Evolutionary conservation across 1,140 invertebrate species (phyloP).

Genomic region (Idris sp.): DNA sequence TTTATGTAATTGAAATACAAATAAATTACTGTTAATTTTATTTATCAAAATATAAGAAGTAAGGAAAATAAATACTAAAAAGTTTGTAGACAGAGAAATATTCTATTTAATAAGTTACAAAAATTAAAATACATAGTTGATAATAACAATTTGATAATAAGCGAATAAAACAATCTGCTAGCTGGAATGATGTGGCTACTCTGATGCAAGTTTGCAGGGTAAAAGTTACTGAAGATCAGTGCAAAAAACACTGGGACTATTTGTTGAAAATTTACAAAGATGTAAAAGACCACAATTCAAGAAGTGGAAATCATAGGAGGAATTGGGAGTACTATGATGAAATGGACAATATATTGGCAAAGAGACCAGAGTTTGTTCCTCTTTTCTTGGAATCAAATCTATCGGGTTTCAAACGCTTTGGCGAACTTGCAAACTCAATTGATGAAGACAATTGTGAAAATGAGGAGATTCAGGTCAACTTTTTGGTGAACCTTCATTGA

Average conservation of each 20-base stretch:
- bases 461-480: too few relatives aligned
- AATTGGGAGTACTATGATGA: conserved; percentile 7
- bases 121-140: too few relatives aligned
- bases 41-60: too few relatives aligned
- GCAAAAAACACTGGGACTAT: conserved; percentile 2
- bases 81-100: too few relatives aligned
- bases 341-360: conserved; percentile 5
- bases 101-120: too few relatives aligned
- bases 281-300: conserved; percentile 14
- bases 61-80: too few relatives aligned
- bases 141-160: conserved; percentile 13
- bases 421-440: too few relatives aligned
- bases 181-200: conserved; percentile 1
- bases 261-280: conserved; percentile 8
- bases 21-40: too few relatives aligned
- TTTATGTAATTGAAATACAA: too few relatives aligned
- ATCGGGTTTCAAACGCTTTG: conserved; percentile 1
- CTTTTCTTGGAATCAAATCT: conserved; percentile 1
- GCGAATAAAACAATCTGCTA: conserved; percentile 3
- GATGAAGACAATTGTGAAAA: too few relatives aligned
- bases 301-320: conserved; percentile 6
- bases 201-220: conserved; percentile 3
- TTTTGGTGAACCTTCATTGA: too few relatives aligned
- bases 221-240: not conserved
- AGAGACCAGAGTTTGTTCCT: conserved; percentile 7